Conservation (phyloP, 1,140 invertebrate genomes). For the Cylas formicarius region DNA sequence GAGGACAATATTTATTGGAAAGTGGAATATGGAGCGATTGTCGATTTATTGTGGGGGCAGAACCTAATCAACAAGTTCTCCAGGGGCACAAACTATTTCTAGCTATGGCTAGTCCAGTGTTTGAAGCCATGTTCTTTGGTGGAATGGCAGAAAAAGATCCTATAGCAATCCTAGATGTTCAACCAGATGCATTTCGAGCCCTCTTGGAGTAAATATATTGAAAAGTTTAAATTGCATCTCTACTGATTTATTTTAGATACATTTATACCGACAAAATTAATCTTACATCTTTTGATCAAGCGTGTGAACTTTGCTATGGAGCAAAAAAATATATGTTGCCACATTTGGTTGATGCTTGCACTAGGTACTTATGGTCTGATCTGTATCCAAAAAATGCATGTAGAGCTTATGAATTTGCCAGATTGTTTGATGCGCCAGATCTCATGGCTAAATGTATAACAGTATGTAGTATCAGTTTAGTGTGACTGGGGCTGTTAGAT, state of each 20-base stretch:
- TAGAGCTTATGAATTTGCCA: slow-evolving; percentile 76
- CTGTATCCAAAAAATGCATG: slow-evolving; percentile 72
- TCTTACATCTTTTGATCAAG: slow-evolving; percentile 71
- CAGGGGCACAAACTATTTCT: slow-evolving; percentile 73
- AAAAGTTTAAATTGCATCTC: slow-evolving; percentile 1
- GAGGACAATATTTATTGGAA: slow-evolving; percentile 62
- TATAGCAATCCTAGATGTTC: slow-evolving; percentile 73
- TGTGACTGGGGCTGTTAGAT: neutral
- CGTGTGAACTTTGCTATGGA: slow-evolving; percentile 77
- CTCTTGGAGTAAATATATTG: slow-evolving; percentile 51
- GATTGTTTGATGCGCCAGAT: slow-evolving; percentile 71
- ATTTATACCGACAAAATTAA: slow-evolving; percentile 76
- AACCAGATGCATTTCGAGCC: slow-evolving; percentile 75
- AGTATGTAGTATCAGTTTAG: slow-evolving; percentile 40
- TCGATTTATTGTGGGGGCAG: slow-evolving; percentile 72
- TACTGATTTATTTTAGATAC: slow-evolving; percentile 53
- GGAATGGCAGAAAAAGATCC: slow-evolving; percentile 62
- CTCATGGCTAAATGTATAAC: slow-evolving; percentile 73
- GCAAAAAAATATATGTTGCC: slow-evolving; percentile 85
- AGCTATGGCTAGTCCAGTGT: slow-evolving; percentile 78
- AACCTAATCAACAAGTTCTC: slow-evolving; percentile 62
- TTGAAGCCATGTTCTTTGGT: slow-evolving; percentile 74
- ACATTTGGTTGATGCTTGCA: slow-evolving; percentile 71
- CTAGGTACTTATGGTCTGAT: slow-evolving; percentile 70
- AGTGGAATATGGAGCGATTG: slow-evolving; percentile 74